phyloP scores from a whole-genome alignment of 1,140 invertebrate species.

The Drosophila carrolli region DNA sequence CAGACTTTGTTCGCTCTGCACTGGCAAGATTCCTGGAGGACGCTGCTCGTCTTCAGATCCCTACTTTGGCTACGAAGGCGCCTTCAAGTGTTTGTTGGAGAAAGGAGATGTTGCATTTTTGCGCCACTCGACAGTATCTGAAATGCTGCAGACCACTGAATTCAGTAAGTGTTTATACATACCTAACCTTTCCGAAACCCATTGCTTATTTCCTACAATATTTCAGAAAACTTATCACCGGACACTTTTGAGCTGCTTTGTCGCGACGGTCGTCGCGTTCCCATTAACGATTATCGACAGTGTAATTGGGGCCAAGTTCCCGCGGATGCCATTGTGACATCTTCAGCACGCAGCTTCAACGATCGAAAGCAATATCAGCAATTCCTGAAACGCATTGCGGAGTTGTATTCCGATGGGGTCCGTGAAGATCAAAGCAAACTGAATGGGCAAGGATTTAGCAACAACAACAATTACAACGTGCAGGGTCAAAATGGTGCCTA shows the following conservation, averaged over 20 bases:
- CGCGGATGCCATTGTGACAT: slow-evolving; percentile 94
- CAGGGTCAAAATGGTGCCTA: slow-evolving; percentile 44
- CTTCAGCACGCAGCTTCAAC: slow-evolving; percentile 89
- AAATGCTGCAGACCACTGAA: slow-evolving; percentile 88
- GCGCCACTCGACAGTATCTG: slow-evolving; percentile 92
- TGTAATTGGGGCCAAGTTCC: slow-evolving; percentile 96
- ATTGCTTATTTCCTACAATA: not conserved
- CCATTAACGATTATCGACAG: slow-evolving; percentile 89
- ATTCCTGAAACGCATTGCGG: slow-evolving; percentile 86
- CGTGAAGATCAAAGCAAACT: slow-evolving; percentile 52
- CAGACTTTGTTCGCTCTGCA: slow-evolving; percentile 93
- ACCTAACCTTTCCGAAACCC: not conserved
- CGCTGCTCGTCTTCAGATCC: slow-evolving; percentile 95
- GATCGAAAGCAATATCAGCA: slow-evolving; percentile 87
- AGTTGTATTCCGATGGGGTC: slow-evolving; percentile 84
- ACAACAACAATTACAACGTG: slow-evolving; percentile 53
- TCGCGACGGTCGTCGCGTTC: slow-evolving; percentile 90
- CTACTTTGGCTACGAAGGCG: slow-evolving; percentile 95
- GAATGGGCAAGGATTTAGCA: slow-evolving; percentile 37
- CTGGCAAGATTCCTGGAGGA: slow-evolving; percentile 90
- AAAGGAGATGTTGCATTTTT: slow-evolving; percentile 96
- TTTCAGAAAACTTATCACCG: slow-evolving; percentile 86
- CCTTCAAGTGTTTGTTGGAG: slow-evolving; percentile 94
- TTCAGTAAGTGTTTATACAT: slow-evolving; percentile 85
- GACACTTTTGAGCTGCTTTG: slow-evolving; percentile 95